Evolutionary conservation across 2,113 vertebrate genomes (phyloP), one percentile per base, ranked within the genome.

Genomic region (Cyphotilapia sp.): DNA sequence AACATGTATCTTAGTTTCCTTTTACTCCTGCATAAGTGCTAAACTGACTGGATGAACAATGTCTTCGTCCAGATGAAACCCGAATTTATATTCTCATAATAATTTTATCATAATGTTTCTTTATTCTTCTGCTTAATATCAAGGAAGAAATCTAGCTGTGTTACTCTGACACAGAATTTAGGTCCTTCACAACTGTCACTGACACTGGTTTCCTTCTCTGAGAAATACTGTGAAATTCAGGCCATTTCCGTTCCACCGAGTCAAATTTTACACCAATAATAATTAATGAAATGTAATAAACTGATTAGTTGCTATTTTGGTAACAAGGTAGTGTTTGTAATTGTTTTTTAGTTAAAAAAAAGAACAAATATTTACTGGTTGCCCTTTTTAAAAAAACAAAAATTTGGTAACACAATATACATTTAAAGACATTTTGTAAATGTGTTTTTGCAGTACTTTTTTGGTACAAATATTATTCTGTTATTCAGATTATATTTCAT

Each of bases 321-420:
- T 27, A 45, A 27, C 5, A 42, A 76, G 40, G 8, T 47, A 29
- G 40, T 76, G 8, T 17, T 17, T 76, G 24, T 29, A 47, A 45
- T 45, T 10, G 2, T 71, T 74, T 74, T 74, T 7, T 4, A 74
- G 7, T 74, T 74, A 1, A n/a, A 27, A 42, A 42, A 45, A 29
- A 2, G 24, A 76, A 76, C 24, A 47, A 47, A 47, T 76, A 16
- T 5, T 76, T 47, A 0, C 13, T 76, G 22, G 24, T 47, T 45
- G 7, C 0, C 16, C 69, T 74, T 45, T 24, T 8, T 4, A 1
- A 1, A 0, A 54, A 1, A 4, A 11, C 8, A 16, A 3, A 0
- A 1, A 1, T 5, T 24, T 17, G 24, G 4, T 47, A 47, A 76
- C 40, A 47, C 16, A 9, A 47, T 76, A 29, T 27, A 42, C 14